Evolutionary conservation across 2,888 invertebrate species (phyloP), one percentile per base, ranked within the genome.

Genomic region (Drosophila pseudotakahashii): DNA sequence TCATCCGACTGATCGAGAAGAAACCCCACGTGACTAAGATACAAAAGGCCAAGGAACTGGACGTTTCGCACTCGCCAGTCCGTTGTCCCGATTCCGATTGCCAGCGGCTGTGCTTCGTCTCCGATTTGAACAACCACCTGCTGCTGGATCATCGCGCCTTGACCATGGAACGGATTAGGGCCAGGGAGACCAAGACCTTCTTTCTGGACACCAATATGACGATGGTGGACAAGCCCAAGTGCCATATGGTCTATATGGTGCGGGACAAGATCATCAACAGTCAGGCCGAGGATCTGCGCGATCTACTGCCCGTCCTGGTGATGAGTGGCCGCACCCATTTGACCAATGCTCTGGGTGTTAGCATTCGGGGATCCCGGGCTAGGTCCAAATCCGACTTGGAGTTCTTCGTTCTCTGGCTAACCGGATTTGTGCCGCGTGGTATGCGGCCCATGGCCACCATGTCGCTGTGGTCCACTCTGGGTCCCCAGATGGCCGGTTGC

Each of bases 71-170:
- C 13, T 7, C 70, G 2, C 91, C 91, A 2, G 75, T 90, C 2
- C 67, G 73, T 9, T 91, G 91, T 44, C 91, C 91, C 3, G 88
- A 90, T 23, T 73, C 76, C 2, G 60, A 75, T 0, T 91, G 91
- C 45, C 48, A 73, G 3, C 76, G 78, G 4, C 68, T 84, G 61
- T 80, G 83, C 11, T 90, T 90, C 52, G 76, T 91, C 0, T 90
- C 91, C 1, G 89, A 91, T 30, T 89, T 91, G 30, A 89, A 78
- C 9, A 89, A 78, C 26, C 91, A 91, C 64, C 66, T 91, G 1
- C 76, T 78, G 2, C 69, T 81, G 3, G 88, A 90, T 45, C 91
- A 91, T 70, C 73, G 62, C 0, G 52, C 77, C n/a, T 59, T 91
- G 19, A 81, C 83, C 5, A 81, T 89, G 70, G 91, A 91, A 58